Conservation (phyloP, 1,140 invertebrate species). For the Anagrus nilaparvatae region DNA sequence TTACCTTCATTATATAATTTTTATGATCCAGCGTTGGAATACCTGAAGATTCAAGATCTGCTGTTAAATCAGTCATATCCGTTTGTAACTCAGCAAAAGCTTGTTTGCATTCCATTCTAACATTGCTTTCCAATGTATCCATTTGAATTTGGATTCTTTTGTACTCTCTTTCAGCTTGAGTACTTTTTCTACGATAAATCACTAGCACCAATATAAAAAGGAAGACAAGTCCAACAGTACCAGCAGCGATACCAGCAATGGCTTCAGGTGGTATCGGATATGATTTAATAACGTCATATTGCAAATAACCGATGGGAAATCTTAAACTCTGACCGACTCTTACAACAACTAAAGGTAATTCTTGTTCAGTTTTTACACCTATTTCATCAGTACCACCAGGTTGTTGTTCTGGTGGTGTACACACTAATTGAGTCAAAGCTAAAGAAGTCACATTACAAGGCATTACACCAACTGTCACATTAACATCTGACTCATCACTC, state of each 20-base stretch:
- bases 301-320: constrained; percentile 78
- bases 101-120: constrained; percentile 94
- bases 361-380: constrained; percentile 62
- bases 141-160: constrained; percentile 98
- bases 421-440: constrained; percentile 78
- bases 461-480: constrained; percentile 81
- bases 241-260: constrained; percentile 73
- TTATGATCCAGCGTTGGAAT: constrained; percentile 93
- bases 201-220: constrained; percentile 78
- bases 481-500: constrained; percentile 85
- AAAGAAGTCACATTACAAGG: constrained; percentile 89
- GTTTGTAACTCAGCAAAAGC: constrained; percentile 99
- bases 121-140: constrained; percentile 97
- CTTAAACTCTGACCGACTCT: constrained; percentile 76
- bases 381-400: constrained; percentile 81
- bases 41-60: constrained; percentile 88
- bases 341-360: constrained; percentile 80
- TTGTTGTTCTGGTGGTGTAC: constrained; percentile 75
- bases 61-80: constrained; percentile 96
- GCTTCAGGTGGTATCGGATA: constrained; percentile 80
- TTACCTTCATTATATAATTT: constrained; percentile 87
- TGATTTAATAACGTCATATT: constrained; percentile 77
- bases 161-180: constrained; percentile 90
- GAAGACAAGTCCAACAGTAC: constrained; percentile 71
- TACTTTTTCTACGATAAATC: constrained; percentile 83